Evolutionary conservation across 2,888 invertebrate species (phyloP).

Genomic region (Proisotoma minuta): DNA sequence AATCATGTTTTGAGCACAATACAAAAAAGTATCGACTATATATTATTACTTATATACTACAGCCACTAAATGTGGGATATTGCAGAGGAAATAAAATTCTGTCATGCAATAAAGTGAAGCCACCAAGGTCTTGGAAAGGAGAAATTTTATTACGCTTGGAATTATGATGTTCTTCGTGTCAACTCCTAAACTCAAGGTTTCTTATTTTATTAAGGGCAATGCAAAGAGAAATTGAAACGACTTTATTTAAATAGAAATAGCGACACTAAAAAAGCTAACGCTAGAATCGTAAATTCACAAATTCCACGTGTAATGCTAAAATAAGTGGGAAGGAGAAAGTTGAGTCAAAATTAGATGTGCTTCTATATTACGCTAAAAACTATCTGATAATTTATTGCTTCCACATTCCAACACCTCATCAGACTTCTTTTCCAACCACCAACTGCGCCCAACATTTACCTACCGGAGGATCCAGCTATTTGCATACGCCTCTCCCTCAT

Average conservation of each 20-base stretch:
- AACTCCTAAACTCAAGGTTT: neutral
- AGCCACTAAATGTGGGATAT: too few relatives aligned
- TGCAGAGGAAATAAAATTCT: too few relatives aligned
- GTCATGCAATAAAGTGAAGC: too few relatives aligned
- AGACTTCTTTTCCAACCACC: neutral
- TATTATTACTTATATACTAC: too few relatives aligned
- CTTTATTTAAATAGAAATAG: neutral
- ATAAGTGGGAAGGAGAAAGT: neutral
- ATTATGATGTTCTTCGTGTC: neutral
- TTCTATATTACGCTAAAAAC: neutral
- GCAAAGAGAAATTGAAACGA: neutral
- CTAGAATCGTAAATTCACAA: too few relatives aligned
- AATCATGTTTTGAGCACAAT: too few relatives aligned
- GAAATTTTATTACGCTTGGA: neutral
- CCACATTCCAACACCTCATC: neutral
- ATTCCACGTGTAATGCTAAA: neutral
- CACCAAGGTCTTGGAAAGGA: too few relatives aligned
- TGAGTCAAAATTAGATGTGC: neutral
- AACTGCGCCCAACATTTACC: too few relatives aligned
- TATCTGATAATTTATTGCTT: neutral
- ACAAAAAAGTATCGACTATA: too few relatives aligned
- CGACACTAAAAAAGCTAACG: too few relatives aligned
- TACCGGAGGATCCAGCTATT: too few relatives aligned
- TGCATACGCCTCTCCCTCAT: too few relatives aligned
- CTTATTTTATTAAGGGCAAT: neutral